A percentile compares a stretch with the other conserved stretches of the same genome.
Evolutionary conservation across 2,888 invertebrate species (phyloP).

Genomic region (Syrista parreyssii): DNA sequence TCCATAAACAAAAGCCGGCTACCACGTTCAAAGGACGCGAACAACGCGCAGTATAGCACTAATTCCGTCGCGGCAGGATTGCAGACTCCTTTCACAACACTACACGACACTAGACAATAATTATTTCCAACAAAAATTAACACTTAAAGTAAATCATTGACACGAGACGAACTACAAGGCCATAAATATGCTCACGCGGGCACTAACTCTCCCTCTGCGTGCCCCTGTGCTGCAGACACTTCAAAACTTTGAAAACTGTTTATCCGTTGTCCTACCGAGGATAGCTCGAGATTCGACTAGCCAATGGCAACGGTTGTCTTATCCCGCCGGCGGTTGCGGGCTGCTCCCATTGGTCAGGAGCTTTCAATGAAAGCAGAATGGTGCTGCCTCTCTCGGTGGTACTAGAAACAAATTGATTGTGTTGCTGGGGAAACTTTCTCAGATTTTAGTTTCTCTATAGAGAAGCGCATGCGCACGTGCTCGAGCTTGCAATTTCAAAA

Average conservation of each 20-base stretch:
- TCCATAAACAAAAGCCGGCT: slow-evolving; percentile 10
- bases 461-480: neutral
- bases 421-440: slow-evolving; percentile 48
- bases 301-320: slow-evolving; percentile 38
- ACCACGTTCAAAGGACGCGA: neutral
- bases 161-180: slow-evolving; percentile 32
- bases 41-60: slow-evolving; percentile 1
- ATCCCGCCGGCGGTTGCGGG: slow-evolving; percentile 52
- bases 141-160: slow-evolving; percentile 12
- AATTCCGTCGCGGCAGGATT: neutral
- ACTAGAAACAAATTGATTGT: slow-evolving; percentile 24
- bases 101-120: slow-evolving; percentile 7
- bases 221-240: slow-evolving; percentile 29
- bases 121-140: neutral
- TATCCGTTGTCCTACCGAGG: slow-evolving; percentile 40
- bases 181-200: slow-evolving; percentile 37
- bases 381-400: slow-evolving; percentile 23
- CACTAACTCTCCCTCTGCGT: slow-evolving; percentile 32
- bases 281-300: slow-evolving; percentile 17
- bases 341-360: slow-evolving; percentile 35
- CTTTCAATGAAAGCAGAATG: neutral
- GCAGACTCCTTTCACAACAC: neutral
- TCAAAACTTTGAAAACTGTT: slow-evolving; percentile 47
- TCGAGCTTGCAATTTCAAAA: slow-evolving; percentile 2
- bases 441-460: slow-evolving; percentile 18